These are phyloP conservation scores for Agonopterix heracliana DNA, from an alignment of 2,888 invertebrate species.

Conservation along the genomic window DNA sequence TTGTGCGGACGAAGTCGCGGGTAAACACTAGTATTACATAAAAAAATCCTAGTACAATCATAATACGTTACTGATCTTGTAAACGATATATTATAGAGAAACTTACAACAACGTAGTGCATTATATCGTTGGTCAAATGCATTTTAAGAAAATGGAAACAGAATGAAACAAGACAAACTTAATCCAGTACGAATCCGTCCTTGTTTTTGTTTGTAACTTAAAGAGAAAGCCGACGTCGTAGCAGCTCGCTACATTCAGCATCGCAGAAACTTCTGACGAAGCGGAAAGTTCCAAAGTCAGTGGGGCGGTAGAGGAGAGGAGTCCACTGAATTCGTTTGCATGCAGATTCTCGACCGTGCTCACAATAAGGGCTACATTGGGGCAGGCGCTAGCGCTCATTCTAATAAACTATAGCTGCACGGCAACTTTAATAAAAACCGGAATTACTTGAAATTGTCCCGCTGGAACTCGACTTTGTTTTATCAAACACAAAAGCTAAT, in stretches of 20 bases:
- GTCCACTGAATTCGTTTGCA: slow-evolving; percentile 8
- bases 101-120: no score
- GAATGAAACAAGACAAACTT: not conserved
- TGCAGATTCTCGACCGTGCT: slow-evolving; percentile 13
- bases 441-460: not conserved
- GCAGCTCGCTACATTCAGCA: slow-evolving; percentile 6
- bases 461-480: not conserved
- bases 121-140: no score
- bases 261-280: slow-evolving; percentile 10
- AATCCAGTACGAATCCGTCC: slow-evolving; percentile 5
- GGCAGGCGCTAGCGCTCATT: not conserved
- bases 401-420: not conserved
- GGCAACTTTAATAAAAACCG: not conserved
- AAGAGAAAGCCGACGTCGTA: not conserved
- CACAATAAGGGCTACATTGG: slow-evolving; percentile 5
- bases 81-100: no score
- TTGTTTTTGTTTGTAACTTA: slow-evolving; percentile 13
- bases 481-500: slow-evolving; percentile 1
- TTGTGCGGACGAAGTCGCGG: no score
- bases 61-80: no score
- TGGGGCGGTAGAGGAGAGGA: slow-evolving; percentile 1
- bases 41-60: no score
- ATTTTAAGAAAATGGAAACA: not conserved
- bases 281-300: slow-evolving; percentile 17
- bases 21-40: no score